Conservation (phyloP, 1,140 invertebrate genomes). For the Pseudomyrmex cubaensis region DNA sequence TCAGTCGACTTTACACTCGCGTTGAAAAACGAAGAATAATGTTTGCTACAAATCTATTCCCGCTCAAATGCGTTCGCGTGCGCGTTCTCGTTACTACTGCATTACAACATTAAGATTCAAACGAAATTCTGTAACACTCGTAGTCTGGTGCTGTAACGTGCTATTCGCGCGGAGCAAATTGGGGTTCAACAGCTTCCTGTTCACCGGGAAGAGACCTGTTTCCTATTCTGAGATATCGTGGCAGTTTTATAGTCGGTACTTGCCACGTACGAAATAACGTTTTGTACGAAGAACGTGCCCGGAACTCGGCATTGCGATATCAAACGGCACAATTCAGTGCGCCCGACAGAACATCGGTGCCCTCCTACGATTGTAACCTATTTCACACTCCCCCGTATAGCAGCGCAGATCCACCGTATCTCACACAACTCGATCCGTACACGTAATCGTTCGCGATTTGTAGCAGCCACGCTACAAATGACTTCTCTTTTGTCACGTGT, state of each 20-base stretch:
- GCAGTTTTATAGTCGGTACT: constrained; percentile 72
- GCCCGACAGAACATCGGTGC: constrained; percentile 64
- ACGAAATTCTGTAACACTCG: background rate
- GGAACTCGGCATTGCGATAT: constrained; percentile 70
- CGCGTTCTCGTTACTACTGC: too few relatives aligned
- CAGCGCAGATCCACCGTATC: constrained; percentile 48
- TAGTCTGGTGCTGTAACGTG: background rate
- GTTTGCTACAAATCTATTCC: too few relatives aligned
- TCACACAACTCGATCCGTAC: constrained; percentile 46
- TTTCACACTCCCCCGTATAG: constrained; percentile 48
- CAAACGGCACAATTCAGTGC: constrained; percentile 68
- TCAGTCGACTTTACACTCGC: too few relatives aligned
- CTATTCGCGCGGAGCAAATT: constrained; percentile 36
- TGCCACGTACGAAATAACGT: constrained; percentile 73
- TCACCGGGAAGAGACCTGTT: constrained; percentile 67
- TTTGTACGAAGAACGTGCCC: constrained; percentile 69
- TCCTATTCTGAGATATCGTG: constrained; percentile 71
- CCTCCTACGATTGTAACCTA: constrained; percentile 68
- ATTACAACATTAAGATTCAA: background rate
- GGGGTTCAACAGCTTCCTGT: constrained; percentile 69
- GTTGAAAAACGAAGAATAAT: too few relatives aligned
- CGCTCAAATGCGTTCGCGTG: background rate
- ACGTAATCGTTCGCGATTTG: constrained; percentile 57
- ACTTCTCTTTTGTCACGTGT: constrained; percentile 49
- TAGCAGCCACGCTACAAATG: constrained; percentile 46